Evolutionary conservation across 2,113 vertebrate genomes (phyloP).

Genomic region (Tychaedon coryphoeus): DNA sequence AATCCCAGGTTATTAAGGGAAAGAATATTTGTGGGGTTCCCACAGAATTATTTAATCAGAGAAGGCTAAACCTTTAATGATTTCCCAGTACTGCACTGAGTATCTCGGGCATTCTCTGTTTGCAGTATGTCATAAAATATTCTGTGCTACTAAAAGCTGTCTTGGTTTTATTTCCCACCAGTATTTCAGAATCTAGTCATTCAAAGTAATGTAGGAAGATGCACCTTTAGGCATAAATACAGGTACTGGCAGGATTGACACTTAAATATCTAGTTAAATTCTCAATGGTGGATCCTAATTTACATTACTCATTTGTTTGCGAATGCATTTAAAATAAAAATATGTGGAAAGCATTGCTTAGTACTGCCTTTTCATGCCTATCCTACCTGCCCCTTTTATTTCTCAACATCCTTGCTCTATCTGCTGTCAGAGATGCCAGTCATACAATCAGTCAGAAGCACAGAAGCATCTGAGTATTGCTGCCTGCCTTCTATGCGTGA

Average conservation of each 20-base stretch:
- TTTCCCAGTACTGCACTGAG: not conserved
- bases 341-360: not conserved
- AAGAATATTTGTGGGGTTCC: not conserved
- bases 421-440: not conserved
- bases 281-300: not conserved
- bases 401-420: not conserved
- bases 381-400: not conserved
- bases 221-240: not conserved
- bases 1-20: not conserved
- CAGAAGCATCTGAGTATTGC: not conserved
- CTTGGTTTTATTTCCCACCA: slow-evolving; percentile 10
- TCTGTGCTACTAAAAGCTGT: not conserved
- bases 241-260: not conserved
- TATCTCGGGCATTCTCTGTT: not conserved
- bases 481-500: not conserved
- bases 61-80: not conserved
- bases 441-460: not conserved
- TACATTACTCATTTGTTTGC: not conserved
- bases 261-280: not conserved
- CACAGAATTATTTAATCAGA: not conserved
- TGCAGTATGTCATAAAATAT: slow-evolving; percentile 1
- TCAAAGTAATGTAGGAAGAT: not conserved
- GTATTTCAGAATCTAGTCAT: not conserved
- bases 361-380: not conserved
- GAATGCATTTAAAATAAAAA: not conserved